These are phyloP conservation scores for Erebia aethiops DNA, from an alignment of 2,888 invertebrate species.

Conservation along the genomic window DNA sequence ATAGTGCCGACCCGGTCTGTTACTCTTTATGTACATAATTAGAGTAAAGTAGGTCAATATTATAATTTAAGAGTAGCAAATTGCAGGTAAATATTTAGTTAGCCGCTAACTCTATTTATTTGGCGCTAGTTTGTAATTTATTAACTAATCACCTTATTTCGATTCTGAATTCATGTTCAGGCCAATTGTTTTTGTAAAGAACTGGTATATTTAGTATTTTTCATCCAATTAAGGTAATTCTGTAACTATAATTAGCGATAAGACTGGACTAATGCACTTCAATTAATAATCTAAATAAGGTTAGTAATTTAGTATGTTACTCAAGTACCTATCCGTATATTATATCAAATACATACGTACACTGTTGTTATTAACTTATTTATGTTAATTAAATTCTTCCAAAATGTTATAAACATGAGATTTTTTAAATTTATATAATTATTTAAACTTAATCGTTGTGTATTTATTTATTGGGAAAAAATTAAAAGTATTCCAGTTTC, in stretches of 20 bases:
- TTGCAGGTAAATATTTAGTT: not conserved
- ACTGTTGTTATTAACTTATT: not conserved
- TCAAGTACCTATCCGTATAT: not conserved
- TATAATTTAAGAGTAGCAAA: no score
- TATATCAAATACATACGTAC: conserved; percentile 10
- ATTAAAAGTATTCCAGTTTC: no score
- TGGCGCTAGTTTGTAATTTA: not conserved
- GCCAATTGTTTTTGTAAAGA: not conserved
- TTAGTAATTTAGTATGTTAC: conserved; percentile 2
- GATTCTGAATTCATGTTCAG: not conserved
- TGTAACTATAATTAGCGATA: not conserved
- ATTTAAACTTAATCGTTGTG: no score
- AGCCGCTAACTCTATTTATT: not conserved
- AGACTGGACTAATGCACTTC: not conserved
- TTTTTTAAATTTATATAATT: no score
- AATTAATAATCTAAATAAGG: not conserved
- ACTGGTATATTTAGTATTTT: not conserved
- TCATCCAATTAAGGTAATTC: conserved; percentile 4
- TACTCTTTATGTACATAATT: no score
- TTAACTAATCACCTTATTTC: not conserved
- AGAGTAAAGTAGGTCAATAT: no score
- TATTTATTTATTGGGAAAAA: no score
- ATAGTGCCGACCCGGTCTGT: no score
- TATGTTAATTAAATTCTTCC: not conserved
- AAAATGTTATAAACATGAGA: not conserved